Base-by-base conservation (phyloP, 2,113 vertebrate genomes). In the Mola mola region DNA sequence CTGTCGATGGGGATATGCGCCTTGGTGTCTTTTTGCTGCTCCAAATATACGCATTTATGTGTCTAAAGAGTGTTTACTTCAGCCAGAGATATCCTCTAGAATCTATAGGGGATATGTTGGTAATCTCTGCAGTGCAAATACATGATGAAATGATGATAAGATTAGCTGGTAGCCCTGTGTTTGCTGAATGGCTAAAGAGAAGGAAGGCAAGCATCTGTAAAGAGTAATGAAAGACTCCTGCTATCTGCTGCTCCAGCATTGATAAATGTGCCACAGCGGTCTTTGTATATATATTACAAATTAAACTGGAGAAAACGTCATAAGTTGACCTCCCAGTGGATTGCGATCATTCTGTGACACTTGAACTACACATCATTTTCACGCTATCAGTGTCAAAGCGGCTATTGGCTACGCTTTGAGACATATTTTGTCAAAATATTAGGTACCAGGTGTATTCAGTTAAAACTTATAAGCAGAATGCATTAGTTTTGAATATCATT, bases 261-360 rank as follows among this genome's bases (percentile, higher is more conserved):
- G 73, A 89, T 86, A 89, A 79, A 71, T 57, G 61, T 63, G 56
- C 49, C 49, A 64, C 51, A 22, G 36, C 55, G 43, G 61, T 56
- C 64, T 78, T 78, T 86, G 83, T 80, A 88, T 89, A 83, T 84
- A 88, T 87, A 86, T 84, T 84, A 69, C 80, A 84, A 87, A 87
- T 89, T 83, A 84, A 87, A 85, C 7, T 5, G 44, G 38, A 66
- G 62, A 78, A 53, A 60, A 56, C 58, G 21, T 70, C 57, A 63
- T 66, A 78, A 67, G 47, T 55, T 25, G 25, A 81, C 65, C 67
- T 78, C 78, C 65, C 28, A 31, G 37, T 71, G 64, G 52, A 78
- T 84, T 67, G 34, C 29, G 51, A 75, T 79, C 49, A 64, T 40
- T 55, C 46, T 40, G 11, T 48, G 41, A 75, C 48, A 58, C 37